These are phyloP conservation scores for Unio pictorum DNA, from an alignment of 2,888 invertebrate species.

Conservation along the genomic window DNA sequence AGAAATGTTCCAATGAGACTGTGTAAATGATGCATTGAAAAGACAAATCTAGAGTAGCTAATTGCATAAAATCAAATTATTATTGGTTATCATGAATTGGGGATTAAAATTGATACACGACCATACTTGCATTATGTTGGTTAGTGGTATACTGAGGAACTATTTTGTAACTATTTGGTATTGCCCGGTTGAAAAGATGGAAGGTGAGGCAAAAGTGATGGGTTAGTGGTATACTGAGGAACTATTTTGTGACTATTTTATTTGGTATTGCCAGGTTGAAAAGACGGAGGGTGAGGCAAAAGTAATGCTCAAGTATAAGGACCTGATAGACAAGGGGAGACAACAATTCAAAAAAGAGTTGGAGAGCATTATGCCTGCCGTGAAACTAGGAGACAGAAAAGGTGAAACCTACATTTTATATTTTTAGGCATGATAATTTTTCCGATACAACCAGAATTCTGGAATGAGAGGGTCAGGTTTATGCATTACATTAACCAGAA, in stretches of 20 bases:
- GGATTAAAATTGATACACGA: neutral
- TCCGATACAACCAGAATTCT: too few relatives aligned
- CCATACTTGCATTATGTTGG: neutral
- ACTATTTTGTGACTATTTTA: neutral
- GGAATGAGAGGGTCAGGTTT: too few relatives aligned
- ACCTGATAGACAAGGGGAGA: slow-evolving; percentile 77
- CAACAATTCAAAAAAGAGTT: slow-evolving; percentile 73
- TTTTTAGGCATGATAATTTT: too few relatives aligned
- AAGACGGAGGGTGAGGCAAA: slow-evolving; percentile 70
- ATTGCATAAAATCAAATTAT: too few relatives aligned
- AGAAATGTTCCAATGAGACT: too few relatives aligned
- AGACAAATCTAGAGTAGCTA: too few relatives aligned
- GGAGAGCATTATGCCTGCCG: slow-evolving; percentile 80
- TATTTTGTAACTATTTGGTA: neutral
- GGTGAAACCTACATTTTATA: slow-evolving; percentile 17
- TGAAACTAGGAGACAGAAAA: slow-evolving; percentile 79
- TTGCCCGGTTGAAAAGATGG: slow-evolving; percentile 64
- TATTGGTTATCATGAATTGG: neutral
- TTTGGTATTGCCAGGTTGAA: slow-evolving; percentile 47
- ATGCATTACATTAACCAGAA: too few relatives aligned
- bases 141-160: too few relatives aligned
- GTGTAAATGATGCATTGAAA: too few relatives aligned
- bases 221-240: too few relatives aligned
- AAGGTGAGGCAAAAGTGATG: slow-evolving; percentile 72
- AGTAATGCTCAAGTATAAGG: slow-evolving; percentile 86